These are phyloP conservation scores for Agelas oroides DNA, from an alignment of 37 sponge, comb jelly and placozoan genomes.

Conservation along the genomic window DNA sequence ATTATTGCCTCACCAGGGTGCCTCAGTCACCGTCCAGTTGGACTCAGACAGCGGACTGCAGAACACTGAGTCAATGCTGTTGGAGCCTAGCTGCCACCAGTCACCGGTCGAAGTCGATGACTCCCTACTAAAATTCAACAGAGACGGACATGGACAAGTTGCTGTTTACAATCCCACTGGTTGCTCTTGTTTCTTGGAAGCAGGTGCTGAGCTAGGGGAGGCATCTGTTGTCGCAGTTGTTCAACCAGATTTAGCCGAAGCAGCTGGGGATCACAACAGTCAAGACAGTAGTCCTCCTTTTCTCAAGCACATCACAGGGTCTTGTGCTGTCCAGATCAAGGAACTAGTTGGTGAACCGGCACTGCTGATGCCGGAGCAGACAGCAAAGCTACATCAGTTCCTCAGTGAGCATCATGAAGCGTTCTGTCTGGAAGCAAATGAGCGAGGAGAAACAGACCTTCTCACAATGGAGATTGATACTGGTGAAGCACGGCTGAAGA, in stretches of 20 bases:
- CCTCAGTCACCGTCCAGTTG: not conserved
- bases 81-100: not conserved
- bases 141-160: slow-evolving; percentile 6
- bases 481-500: not conserved
- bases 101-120: not conserved
- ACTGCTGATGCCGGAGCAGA: not conserved
- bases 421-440: not conserved
- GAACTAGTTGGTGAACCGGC: not conserved
- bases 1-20: slow-evolving; percentile 14
- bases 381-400: not conserved
- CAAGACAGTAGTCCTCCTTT: not conserved
- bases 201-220: not conserved
- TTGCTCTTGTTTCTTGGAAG: not conserved
- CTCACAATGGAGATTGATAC: slow-evolving; percentile 6
- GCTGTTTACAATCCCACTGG: slow-evolving; percentile 16
- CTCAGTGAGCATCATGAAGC: not conserved
- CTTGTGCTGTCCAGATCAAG: not conserved
- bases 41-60: not conserved
- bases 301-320: too few relatives aligned
- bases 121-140: not conserved
- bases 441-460: slow-evolving; percentile 11
- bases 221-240: not conserved
- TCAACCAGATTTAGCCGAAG: not conserved
- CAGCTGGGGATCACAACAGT: not conserved
- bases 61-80: not conserved